Evolutionary conservation across 2,113 vertebrate species (phyloP), one percentile per base, ranked within the genome.

Genomic region (Felis catus): DNA sequence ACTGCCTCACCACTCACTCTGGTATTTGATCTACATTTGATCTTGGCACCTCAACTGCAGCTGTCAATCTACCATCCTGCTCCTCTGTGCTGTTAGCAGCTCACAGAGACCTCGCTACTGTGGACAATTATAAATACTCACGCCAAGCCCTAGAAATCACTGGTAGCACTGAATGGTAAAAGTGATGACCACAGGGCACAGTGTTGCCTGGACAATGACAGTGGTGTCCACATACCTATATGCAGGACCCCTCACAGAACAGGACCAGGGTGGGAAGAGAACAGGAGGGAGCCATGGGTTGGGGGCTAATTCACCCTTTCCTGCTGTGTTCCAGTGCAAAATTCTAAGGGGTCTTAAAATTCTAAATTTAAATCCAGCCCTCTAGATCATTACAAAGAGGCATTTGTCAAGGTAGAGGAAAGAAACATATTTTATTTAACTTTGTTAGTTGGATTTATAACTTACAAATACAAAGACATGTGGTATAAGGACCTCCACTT

Each of bases 291-390:
- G 45, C 79, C 41, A 29, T 21, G 13, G 36, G 51, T 21, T 71
- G 39, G 9, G 31, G 48, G 23, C 48, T 80, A 70, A 61, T 29
- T 81, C 21, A 4, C 6, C 31, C 31, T 19, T 1, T 2, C 31
- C 36, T n/a, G 21, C 29, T 31, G 48, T 4, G 19, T 48, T 76
- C 48, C 8, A 74, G 6, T 33, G 25, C 29, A 63, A n/a, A 86
- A 41, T 90, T 93, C 55, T 66, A 63, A 89, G 73, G 12, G 39
- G 33, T 66, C 58, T 89, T 55, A 97, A 53, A 90, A 94, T 68
- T 87, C 74, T 91, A 63, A 95, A 78, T 83, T 94, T 85, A 97
- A 94, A 79, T n/a, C 87, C 51, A 74, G 74, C 29, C 78, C 58
- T 71, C n/a, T 71, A 80, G 76, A 39, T 87, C 58, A 61, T 48